phyloP scores from a whole-genome alignment of 1,140 invertebrate species.

The Solen grandis region DNA sequence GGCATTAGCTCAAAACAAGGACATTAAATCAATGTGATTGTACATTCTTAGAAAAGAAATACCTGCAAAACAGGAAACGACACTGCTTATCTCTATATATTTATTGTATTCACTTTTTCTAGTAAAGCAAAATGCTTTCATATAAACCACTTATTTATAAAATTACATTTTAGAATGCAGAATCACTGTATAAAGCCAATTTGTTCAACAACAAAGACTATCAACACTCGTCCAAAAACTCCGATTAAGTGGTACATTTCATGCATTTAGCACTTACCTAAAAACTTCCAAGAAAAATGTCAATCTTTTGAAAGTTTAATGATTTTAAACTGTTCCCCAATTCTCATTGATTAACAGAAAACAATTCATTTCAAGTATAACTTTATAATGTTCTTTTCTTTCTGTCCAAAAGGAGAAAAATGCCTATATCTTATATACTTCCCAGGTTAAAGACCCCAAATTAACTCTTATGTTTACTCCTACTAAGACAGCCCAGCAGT shows the following conservation, averaged over 20 bases:
- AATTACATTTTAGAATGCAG: background rate
- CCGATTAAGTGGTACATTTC: background rate
- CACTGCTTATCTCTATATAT: background rate
- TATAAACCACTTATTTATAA: background rate
- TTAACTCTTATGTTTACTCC: too few species aligned
- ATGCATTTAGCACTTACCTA: background rate
- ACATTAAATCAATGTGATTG: conserved; percentile 50
- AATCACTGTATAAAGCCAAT: background rate
- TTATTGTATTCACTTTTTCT: background rate
- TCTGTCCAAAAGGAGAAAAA: background rate
- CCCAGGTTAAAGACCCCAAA: too few species aligned
- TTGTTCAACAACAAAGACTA: background rate
- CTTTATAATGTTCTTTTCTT: background rate
- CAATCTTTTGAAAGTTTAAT: too few species aligned
- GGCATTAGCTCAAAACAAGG: conserved; percentile 56
- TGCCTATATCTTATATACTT: background rate
- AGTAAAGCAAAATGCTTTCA: background rate
- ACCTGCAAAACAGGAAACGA: conserved; percentile 50
- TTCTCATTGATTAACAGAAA: background rate
- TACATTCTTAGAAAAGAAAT: conserved; percentile 44
- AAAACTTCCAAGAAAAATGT: too few species aligned
- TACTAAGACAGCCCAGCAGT: too few species aligned
- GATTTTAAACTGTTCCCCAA: background rate
- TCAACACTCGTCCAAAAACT: background rate
- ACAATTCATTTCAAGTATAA: background rate